Percentiles rank a stretch among this genome's conserved stretches.
Conservation (phyloP, 2,113 vertebrate species). For the Amphilophus citrinellus region DNA sequence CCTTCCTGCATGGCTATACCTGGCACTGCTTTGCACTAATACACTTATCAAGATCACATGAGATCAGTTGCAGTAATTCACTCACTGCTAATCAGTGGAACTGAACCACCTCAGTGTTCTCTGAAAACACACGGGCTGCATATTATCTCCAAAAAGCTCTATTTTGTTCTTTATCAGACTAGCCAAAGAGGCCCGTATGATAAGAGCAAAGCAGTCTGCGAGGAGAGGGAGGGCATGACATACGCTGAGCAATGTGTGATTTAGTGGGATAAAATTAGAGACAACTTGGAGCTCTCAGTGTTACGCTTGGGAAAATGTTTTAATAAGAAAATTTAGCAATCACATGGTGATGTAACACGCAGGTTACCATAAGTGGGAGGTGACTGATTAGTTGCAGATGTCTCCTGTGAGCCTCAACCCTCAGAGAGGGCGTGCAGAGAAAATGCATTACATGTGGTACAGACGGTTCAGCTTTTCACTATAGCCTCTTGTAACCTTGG, state of each 20-base stretch:
- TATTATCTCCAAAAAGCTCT: background rate
- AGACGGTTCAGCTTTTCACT: background rate
- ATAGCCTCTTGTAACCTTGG: background rate
- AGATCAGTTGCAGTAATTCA: slow-evolving; percentile 60
- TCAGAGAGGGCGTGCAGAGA: background rate
- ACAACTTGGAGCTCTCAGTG: background rate
- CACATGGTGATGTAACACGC: slow-evolving; percentile 29
- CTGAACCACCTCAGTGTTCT: background rate
- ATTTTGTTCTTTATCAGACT: slow-evolving; percentile 16
- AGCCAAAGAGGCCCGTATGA: background rate
- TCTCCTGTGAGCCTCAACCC: slow-evolving; percentile 27
- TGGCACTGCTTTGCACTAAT: slow-evolving; percentile 6
- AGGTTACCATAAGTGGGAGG: slow-evolving; percentile 30
- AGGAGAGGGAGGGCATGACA: background rate
- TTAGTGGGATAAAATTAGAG: slow-evolving; percentile 12
- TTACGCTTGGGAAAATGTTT: background rate
- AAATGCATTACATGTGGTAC: slow-evolving; percentile 24
- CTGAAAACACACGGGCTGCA: background rate
- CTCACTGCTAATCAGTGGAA: slow-evolving; percentile 39
- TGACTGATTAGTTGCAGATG: slow-evolving; percentile 64
- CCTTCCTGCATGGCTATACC: slow-evolving; percentile 24
- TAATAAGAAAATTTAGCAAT: background rate
- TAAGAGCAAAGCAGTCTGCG: background rate
- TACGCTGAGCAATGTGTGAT: background rate
- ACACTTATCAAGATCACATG: slow-evolving; percentile 48